Evolutionary conservation across 2,888 invertebrate species (phyloP).

Genomic region (Timema podura): DNA sequence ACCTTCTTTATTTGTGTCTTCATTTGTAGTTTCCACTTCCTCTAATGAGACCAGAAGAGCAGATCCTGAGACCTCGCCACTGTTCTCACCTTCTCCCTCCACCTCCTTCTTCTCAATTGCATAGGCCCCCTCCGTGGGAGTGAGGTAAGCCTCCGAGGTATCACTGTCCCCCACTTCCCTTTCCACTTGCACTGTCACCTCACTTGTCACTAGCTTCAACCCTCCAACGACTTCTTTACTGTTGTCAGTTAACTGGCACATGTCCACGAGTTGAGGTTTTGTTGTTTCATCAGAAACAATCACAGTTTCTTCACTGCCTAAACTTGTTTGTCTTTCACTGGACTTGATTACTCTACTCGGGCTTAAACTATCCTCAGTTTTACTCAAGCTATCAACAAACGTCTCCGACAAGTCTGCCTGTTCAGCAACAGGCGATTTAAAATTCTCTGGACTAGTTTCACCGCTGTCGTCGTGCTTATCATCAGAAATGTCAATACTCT

Average conservation of each 20-base stretch:
- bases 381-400: neutral
- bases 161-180: slow-evolving; percentile 63
- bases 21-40: too few species aligned
- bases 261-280: too few species aligned
- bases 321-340: too few species aligned
- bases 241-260: too few species aligned
- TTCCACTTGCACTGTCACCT: slow-evolving; percentile 42
- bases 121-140: slow-evolving; percentile 49
- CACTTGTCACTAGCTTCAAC: slow-evolving; percentile 21
- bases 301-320: too few species aligned
- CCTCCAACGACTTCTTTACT: neutral
- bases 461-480: neutral
- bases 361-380: neutral
- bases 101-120: slow-evolving; percentile 35
- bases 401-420: slow-evolving; percentile 5
- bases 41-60: too few species aligned
- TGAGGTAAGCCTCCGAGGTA: slow-evolving; percentile 63
- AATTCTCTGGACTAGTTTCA: neutral
- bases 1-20: too few species aligned
- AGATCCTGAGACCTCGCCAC: too few species aligned
- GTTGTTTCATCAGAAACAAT: too few species aligned
- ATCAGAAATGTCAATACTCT: neutral
- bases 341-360: neutral
- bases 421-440: neutral
- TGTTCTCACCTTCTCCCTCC: slow-evolving; percentile 36